Evolutionary conservation across 2,113 vertebrate genomes (phyloP), one percentile per base, ranked within the genome.

Genomic region (Heloderma charlesbogerti): DNA sequence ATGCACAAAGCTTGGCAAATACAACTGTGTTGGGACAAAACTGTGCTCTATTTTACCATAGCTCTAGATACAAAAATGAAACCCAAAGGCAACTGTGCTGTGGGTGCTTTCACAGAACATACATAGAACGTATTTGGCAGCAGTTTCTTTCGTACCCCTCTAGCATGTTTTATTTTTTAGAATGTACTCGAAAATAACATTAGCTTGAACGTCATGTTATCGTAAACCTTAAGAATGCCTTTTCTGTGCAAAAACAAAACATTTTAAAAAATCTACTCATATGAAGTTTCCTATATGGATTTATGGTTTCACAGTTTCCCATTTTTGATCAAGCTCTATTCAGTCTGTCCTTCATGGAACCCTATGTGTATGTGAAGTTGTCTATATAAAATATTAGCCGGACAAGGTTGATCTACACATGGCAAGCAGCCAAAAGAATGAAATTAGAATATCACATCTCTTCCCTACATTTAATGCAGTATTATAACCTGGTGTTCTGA

Each of bases 1-100:
- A 96, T 96, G 95, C 96, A 97, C 96, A 95, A 95, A 96, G 96
- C 95, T 95, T 96, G 94, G 95, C 95, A 97, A 96, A 91, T 96
- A 97, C 96, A 97, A 91, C 75, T 22, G 88, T 94, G 89, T 94
- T 84, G 93, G 94, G 95, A 97, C 94, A 95, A 96, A 97, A 94
- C 89, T 66, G 93, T 93, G 91, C 88, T 71, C 57, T 96, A 96
- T 96, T 95, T 93, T 97, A 98, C 96, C 97, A 80, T 92, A 95
- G 96, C 94, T 97, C 93, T 97, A 97, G 97, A 97, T 94, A 89
- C 97, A 95, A 91, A 96, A 96, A 96, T 94, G 94, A 96, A 95
- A 97, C 43, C 95, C 92, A 95, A 96, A 97, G 95, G 96, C 96
- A 96, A 95, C 95, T 95, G 94, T 95, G 96, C 97, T 96, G 94